Percentiles rank a stretch among this genome's conserved stretches.
These are phyloP conservation scores for Arenaria interpres DNA, from an alignment of 2,113 vertebrate species.

Conservation along the genomic window DNA sequence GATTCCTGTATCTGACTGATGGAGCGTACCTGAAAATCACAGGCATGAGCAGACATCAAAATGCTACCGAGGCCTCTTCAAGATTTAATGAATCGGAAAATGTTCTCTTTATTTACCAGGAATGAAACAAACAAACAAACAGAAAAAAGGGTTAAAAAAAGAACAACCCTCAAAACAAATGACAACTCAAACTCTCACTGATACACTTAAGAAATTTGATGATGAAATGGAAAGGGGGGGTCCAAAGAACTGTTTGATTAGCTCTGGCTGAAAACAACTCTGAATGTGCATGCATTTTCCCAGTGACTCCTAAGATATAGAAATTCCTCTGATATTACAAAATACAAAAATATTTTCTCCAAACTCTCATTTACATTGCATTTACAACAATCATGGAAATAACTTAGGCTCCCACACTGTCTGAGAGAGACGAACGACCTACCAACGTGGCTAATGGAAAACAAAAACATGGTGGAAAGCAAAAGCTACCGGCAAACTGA, in stretches of 20 bases:
- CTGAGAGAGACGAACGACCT: constrained; percentile 71
- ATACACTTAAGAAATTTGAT: constrained; percentile 48
- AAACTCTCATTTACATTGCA: constrained; percentile 97
- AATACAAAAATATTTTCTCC: constrained; percentile 90
- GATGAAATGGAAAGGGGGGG: constrained; percentile 18
- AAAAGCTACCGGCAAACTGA: constrained; percentile 59
- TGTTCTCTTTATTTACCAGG: constrained; percentile 40
- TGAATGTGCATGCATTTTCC: constrained; percentile 82
- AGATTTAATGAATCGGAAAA: constrained; percentile 28
- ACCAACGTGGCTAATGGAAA: constrained; percentile 24
- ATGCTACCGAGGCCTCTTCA: constrained; percentile 13
- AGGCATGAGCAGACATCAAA: constrained; percentile 37
- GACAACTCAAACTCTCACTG: constrained; percentile 43
- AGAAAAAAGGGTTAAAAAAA: not conserved
- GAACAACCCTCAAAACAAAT: not conserved
- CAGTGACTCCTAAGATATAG: constrained; percentile 95
- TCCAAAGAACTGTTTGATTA: constrained; percentile 79
- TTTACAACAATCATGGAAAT: constrained; percentile 86
- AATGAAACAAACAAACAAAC: constrained; percentile 38
- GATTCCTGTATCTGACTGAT: constrained; percentile 53
- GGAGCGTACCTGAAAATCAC: constrained; percentile 51
- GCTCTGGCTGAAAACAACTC: constrained; percentile 82
- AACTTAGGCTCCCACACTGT: constrained; percentile 78
- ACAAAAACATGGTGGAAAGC: constrained; percentile 39
- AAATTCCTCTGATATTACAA: constrained; percentile 93